Evolutionary conservation across 2,888 invertebrate species (phyloP).

Genomic region (Sipha maydis): DNA sequence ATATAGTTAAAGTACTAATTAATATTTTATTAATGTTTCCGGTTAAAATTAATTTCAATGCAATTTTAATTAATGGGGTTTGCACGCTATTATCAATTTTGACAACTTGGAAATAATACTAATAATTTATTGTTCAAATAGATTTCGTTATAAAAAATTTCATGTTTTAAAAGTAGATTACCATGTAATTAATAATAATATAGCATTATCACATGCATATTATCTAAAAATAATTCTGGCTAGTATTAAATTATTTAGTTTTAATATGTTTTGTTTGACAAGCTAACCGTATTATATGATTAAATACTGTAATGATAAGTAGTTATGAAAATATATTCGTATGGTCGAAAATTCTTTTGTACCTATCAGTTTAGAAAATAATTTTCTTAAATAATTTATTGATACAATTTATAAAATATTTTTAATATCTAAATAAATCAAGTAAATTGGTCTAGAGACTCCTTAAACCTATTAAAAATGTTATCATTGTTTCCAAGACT

Average conservation of each 20-base stretch:
- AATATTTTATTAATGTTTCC: slow-evolving; percentile 36
- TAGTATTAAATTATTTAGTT: neutral
- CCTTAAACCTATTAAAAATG: no score
- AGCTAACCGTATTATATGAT: no score
- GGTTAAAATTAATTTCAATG: neutral
- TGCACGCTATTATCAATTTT: neutral
- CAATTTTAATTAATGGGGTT: slow-evolving; percentile 20
- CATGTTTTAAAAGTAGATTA: neutral
- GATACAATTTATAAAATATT: no score
- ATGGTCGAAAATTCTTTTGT: no score
- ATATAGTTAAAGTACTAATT: neutral
- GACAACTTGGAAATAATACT: neutral
- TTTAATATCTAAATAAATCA: no score
- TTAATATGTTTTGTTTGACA: neutral
- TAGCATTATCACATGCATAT: neutral
- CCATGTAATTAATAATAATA: neutral
- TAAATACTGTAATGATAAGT: no score
- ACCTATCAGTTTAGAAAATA: no score
- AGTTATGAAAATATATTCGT: no score
- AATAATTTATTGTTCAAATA: neutral
- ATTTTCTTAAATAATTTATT: no score
- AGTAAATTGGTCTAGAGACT: no score
- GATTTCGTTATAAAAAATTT: neutral
- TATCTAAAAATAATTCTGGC: no score
- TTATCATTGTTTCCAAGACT: no score